Base-by-base conservation (phyloP, 30 jellyfish, hydroid and myxozoan species). In the Clytia hemisphaerica region DNA sequence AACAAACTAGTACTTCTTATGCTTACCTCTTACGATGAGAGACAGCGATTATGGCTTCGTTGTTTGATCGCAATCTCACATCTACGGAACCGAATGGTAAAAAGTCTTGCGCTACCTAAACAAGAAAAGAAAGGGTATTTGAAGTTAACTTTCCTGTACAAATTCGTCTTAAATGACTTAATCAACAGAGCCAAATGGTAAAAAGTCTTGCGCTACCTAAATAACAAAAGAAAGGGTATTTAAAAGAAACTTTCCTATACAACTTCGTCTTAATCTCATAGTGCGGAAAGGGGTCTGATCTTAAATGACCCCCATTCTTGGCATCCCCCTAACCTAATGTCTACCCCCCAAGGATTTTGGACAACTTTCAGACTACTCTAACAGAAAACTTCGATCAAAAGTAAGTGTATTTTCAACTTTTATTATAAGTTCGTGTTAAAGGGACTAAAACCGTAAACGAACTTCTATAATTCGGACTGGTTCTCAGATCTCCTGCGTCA, bases 151-250 rank as follows among this genome's bases (percentile, higher is more conserved):
- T 42, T 42, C 18, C 14, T 12, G 54, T 42, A 12, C 14, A 42
- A 42, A 16, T 42, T 42, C 0, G 54, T 16, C 14, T 12, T 42
- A 42, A 42, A n/a, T n/a, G n/a, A n/a, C n/a, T n/a, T n/a, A n/a
- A 40, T 83, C 95, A 4, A 45, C 78, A 14, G 92, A 66, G 1
- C 95, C 95, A 46, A 83, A 75, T 12, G 92, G 85, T 1, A 83
- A 42, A 58, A 83, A 83, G 6, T 83, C 92, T 7, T 68, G 92
- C 21, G 95, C 95, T 2, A 83, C 42, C 95, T 83, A 35, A 2
- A 48, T 12, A 42, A 42, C 14, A 42, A 42, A 16, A 42, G 54
- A 42, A 42, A 12, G 19, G 54, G 54, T 12, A 42, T 42, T 42
- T 0, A 42, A 12, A 0, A 42, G 54, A 16, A 42, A 0, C 14